Conservation (phyloP, 2,888 invertebrate species). For the Drosophila tripunctata region DNA sequence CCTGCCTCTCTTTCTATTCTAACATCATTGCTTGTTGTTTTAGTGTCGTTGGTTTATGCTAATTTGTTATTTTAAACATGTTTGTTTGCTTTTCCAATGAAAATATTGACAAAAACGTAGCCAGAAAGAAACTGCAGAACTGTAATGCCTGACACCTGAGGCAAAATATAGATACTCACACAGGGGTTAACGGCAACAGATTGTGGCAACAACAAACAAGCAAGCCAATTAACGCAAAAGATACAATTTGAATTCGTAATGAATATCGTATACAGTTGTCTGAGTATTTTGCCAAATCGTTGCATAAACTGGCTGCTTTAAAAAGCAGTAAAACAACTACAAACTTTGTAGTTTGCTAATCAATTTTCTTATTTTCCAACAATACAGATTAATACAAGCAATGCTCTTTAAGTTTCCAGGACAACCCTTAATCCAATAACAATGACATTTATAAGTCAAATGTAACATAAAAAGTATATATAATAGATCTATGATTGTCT, state of each 20-base stretch:
- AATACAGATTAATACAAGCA: background rate
- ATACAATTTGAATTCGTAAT: conserved; percentile 71
- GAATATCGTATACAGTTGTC: conserved; percentile 26
- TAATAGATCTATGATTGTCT: conserved; percentile 47
- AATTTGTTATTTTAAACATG: conserved; percentile 80
- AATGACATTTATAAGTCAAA: conserved; percentile 30
- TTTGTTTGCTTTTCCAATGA: conserved; percentile 71
- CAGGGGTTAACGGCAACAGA: conserved; percentile 38
- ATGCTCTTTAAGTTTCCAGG: too few relatives aligned
- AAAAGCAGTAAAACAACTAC: too few relatives aligned
- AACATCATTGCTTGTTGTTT: conserved; percentile 57
- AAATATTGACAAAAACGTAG: conserved; percentile 70
- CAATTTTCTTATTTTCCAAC: too few relatives aligned
- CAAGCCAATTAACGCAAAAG: conserved; percentile 72
- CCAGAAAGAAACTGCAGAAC: conserved; percentile 31
- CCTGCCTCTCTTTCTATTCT: background rate
- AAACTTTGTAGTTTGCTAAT: too few relatives aligned
- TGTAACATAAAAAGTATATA: conserved; percentile 21
- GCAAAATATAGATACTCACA: conserved; percentile 29
- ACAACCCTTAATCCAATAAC: conserved; percentile 27
- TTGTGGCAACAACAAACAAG: conserved; percentile 60
- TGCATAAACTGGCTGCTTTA: background rate
- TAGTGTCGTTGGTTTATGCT: conserved; percentile 68
- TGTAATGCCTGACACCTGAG: conserved; percentile 60
- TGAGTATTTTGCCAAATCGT: conserved; percentile 22